phyloP scores from a whole-genome alignment of 2,113 vertebrate species.

The Lynx canadensis region DNA sequence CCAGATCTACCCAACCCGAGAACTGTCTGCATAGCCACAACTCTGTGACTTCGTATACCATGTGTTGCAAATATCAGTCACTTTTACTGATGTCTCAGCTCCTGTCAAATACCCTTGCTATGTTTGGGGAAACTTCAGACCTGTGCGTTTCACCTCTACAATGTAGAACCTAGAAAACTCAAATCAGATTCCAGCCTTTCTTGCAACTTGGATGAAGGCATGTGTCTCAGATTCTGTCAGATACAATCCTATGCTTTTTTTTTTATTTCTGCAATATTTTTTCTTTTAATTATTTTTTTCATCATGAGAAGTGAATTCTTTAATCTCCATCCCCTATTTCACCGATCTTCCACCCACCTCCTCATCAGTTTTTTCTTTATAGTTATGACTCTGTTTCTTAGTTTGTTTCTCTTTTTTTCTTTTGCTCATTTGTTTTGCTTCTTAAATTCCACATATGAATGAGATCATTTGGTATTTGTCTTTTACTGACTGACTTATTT shows the following conservation, averaged over 20 bases:
- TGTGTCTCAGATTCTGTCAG: not conserved
- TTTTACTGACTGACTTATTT: not conserved
- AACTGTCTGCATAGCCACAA: not conserved
- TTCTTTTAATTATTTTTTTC: not conserved
- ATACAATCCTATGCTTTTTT: not conserved
- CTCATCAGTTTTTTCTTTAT: not conserved
- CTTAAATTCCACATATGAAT: not conserved
- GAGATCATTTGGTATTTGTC: not conserved
- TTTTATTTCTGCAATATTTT: not conserved
- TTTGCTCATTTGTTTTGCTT: not conserved
- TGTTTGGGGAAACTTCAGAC: not conserved
- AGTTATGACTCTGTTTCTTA: not conserved
- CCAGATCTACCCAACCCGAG: not conserved
- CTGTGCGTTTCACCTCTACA: not conserved
- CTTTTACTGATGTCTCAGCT: not conserved
- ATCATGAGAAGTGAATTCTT: not conserved
- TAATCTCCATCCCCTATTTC: not conserved
- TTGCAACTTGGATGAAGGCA: not conserved
- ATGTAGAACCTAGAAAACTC: not conserved
- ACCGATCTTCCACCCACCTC: not conserved
- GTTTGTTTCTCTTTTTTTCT: not conserved
- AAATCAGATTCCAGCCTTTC: not conserved
- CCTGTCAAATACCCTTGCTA: not conserved
- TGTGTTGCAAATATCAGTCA: rapidly evolving
- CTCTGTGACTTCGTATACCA: too few relatives aligned